Conservation (phyloP, 2,888 invertebrate genomes). For the Tupiocoris notatus region DNA sequence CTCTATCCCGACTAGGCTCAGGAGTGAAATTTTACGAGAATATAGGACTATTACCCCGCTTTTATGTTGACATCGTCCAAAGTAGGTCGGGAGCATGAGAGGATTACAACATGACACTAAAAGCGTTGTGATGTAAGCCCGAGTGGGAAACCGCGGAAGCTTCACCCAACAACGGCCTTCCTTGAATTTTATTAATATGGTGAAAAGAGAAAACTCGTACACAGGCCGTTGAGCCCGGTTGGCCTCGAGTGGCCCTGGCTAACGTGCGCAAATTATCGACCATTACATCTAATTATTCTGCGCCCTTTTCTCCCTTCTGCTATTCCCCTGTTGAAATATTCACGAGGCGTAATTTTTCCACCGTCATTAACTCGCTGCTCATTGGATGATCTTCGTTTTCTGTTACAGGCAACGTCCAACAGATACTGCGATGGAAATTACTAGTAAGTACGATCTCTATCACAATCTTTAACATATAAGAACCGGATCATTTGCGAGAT, state of each 20-base stretch:
- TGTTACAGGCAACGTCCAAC: constrained; percentile 50
- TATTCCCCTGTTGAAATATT: not conserved
- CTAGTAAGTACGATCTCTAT: constrained; percentile 48
- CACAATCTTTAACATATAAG: too few species aligned
- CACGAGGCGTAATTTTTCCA: not conserved
- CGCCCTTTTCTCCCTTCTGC: not conserved
- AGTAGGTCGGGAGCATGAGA: too few species aligned
- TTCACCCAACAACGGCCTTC: not conserved
- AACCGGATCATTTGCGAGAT: too few species aligned
- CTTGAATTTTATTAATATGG: not conserved
- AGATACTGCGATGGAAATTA: constrained; percentile 50
- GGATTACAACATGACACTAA: not conserved
- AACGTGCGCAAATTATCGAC: not conserved
- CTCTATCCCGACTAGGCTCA: too few species aligned
- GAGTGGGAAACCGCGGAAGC: not conserved
- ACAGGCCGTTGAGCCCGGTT: not conserved
- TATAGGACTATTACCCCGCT: too few species aligned
- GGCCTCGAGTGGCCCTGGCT: not conserved
- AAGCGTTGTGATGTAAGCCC: not conserved
- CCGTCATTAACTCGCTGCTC: not conserved
- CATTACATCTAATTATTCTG: not conserved
- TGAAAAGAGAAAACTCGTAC: not conserved
- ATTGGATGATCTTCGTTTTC: constrained; percentile 20
- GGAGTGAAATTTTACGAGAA: too few species aligned
- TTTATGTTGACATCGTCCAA: too few species aligned